Base-by-base conservation (phyloP, 2,888 invertebrate genomes). In the Serripes groenlandicus region DNA sequence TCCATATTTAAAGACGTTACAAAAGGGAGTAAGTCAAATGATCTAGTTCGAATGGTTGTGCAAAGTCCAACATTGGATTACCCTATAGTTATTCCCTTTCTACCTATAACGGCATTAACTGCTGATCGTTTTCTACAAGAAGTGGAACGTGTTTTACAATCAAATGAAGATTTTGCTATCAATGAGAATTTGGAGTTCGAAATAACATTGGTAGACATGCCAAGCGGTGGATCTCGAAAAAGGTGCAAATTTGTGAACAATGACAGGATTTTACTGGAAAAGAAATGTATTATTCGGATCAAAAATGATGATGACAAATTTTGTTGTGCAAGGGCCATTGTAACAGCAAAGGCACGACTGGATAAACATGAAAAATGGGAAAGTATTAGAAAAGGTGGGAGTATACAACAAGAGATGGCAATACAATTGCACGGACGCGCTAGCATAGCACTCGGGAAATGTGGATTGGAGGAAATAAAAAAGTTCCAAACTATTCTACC, bases 391-490 rank as follows among this genome's bases (percentile, higher is more conserved):
- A 21, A 69, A 15, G 79, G 72, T 1, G 0, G 60, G 18, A 3
- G 69, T 21, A 35, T 79, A n/a, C 86, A 86, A 68, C 35, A 26
- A 34, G 7, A 42, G 3, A 49, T 83, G 30, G 83, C 81, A 0
- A 68, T 21, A 37, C 23, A 81, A 30, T 30, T 86, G 11, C 84
- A 84, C 54, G 52, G 34, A 35, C 21, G 3, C 54, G 79, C 82
- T 15, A 32, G 49, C 15, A 74, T 85, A 5, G 37, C 78, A 26
- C 30, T 75, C 21, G 60, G 35, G 73, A 70, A 58, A 66, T 87
- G 85, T 66, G 75, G 81, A 0, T n/a, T 85, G 1, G 81, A 79
- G 32, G 85, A 85, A 70, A 66, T 85, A 0, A 82, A 85, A 70
- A 2, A 21, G 15, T 81, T 85, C 42, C 78, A 81, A 30, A 52